Percentiles rank a stretch among this genome's conserved stretches.
These are phyloP conservation scores for Cryptus armator DNA, from an alignment of 2,888 invertebrate genomes.

Conservation along the genomic window DNA sequence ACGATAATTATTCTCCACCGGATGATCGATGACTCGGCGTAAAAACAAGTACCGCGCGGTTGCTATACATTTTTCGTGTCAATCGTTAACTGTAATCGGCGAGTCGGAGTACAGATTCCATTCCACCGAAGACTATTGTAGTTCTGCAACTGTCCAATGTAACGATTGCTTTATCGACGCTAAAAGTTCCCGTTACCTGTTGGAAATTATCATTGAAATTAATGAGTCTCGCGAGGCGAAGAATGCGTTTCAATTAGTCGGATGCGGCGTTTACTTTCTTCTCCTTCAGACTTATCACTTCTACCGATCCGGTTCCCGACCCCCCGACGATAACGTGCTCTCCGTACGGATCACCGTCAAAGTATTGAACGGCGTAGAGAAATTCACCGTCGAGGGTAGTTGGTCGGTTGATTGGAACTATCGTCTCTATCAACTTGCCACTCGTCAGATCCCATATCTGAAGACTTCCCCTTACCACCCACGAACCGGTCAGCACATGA, in stretches of 20 bases:
- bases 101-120: constrained; percentile 78
- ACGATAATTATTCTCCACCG: constrained; percentile 35
- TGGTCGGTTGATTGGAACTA: constrained; percentile 86
- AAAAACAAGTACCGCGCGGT: background rate
- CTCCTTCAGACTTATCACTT: constrained; percentile 80
- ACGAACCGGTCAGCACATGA: constrained; percentile 87
- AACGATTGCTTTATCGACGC: constrained; percentile 78
- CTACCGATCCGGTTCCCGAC: constrained; percentile 81
- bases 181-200: constrained; percentile 78
- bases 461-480: constrained; percentile 86
- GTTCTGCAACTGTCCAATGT: constrained; percentile 78
- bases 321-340: constrained; percentile 81
- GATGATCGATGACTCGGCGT: constrained; percentile 56
- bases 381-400: constrained; percentile 87
- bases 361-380: constrained; percentile 87
- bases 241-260: background rate
- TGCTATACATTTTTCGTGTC: background rate
- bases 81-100: constrained; percentile 74
- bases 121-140: constrained; percentile 80
- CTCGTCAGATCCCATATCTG: constrained; percentile 87
- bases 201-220: constrained; percentile 19
- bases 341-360: constrained; percentile 79
- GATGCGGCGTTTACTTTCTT: constrained; percentile 73
- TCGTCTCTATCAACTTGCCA: constrained; percentile 85
- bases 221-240: background rate